Evolutionary conservation across 2,113 vertebrate genomes (phyloP).

Genomic region (Copsychus sechellarum): DNA sequence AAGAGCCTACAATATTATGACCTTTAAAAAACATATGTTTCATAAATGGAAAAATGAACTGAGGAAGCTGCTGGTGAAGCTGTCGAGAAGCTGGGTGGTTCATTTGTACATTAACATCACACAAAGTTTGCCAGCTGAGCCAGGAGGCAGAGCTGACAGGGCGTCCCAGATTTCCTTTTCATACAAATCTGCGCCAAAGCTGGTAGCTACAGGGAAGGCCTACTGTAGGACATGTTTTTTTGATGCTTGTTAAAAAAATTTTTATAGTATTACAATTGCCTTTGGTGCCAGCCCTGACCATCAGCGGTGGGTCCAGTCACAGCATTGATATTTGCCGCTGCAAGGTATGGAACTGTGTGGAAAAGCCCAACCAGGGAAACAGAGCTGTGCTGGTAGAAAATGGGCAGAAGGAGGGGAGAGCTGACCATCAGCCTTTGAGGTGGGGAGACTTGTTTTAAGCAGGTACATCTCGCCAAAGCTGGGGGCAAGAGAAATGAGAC

Average conservation of each 20-base stretch:
- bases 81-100: background rate
- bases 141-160: background rate
- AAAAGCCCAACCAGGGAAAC: background rate
- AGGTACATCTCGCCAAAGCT: background rate
- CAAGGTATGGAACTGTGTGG: background rate
- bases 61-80: background rate
- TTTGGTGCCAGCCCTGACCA: background rate
- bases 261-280: background rate
- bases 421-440: rapidly evolving
- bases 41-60: constrained; percentile 1
- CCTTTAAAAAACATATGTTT: background rate
- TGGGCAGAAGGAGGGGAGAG: background rate
- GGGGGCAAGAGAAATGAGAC: background rate
- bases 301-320: rapidly evolving
- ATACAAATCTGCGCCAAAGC: background rate
- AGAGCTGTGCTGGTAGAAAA: background rate
- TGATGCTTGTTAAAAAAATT: background rate
- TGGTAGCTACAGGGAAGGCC: background rate
- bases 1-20: background rate
- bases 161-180: background rate
- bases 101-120: background rate
- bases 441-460: background rate
- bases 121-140: background rate
- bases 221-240: background rate
- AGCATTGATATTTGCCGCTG: background rate